Conservation (phyloP, 2,113 vertebrate genomes). For the Sphyrna mokarran region DNA sequence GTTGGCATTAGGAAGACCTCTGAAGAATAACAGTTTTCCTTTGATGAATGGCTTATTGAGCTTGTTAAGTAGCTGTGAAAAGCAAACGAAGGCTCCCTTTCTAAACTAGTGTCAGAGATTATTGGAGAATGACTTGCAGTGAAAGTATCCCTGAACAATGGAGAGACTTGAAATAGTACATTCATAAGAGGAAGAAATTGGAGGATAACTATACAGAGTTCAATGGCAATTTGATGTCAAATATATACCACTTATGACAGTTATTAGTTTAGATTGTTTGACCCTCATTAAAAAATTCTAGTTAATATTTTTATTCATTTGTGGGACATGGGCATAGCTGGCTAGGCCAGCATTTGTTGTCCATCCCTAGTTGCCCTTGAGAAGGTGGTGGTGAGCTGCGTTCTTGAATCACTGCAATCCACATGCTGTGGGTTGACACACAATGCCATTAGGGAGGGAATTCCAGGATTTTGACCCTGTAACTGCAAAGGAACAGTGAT, state of each 20-base stretch:
- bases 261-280: neutral
- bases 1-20: neutral
- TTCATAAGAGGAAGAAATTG: neutral
- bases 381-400: too few relatives aligned
- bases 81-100: neutral
- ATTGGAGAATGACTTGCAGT: neutral
- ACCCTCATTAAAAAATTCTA: neutral
- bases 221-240: neutral
- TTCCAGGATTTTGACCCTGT: too few relatives aligned
- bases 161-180: neutral
- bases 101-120: neutral
- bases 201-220: neutral
- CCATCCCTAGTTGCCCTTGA: too few relatives aligned
- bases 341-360: too few relatives aligned
- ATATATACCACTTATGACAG: neutral
- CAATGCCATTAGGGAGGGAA: too few relatives aligned
- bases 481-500: too few relatives aligned
- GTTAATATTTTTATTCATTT: too few relatives aligned
- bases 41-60: neutral
- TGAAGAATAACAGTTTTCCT: neutral
- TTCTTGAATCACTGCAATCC: too few relatives aligned
- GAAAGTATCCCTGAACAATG: neutral
- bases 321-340: too few relatives aligned
- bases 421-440: too few relatives aligned
- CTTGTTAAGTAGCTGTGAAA: slow-evolving; percentile 3